Conservation (phyloP, 2,113 vertebrate genomes). For the Cynocephalus volans region DNA sequence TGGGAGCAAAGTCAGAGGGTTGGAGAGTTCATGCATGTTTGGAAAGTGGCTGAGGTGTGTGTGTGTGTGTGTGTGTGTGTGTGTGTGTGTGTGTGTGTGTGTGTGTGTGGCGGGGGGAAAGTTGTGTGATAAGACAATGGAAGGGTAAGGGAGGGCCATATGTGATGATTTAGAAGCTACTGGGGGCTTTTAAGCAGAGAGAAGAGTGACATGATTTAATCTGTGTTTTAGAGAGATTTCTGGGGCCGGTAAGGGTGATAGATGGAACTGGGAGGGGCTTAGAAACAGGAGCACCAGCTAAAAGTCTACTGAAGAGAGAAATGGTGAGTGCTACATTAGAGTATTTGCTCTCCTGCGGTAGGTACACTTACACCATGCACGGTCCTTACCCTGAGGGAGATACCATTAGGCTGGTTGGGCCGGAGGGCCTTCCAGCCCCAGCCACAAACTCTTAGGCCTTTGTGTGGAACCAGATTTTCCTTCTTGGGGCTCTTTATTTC, state of each 20-base stretch:
- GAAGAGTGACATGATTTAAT: not conserved
- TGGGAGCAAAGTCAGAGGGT: not conserved
- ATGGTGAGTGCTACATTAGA: rapidly evolving
- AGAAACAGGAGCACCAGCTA: not conserved
- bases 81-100: not conserved
- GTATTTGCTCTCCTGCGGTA: rapidly evolving
- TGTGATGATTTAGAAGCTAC: not conserved
- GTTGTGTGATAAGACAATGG: not conserved
- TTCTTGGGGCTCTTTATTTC: not conserved
- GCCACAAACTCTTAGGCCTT: not conserved
- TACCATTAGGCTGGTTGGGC: not conserved
- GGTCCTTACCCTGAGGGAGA: too few species aligned
- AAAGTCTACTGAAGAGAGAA: not conserved
- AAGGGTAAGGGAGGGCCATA: not conserved
- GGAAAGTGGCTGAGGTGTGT: not conserved
- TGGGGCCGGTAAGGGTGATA: not conserved
- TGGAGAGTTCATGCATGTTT: not conserved
- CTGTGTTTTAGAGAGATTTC: not conserved
- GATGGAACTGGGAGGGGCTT: not conserved
- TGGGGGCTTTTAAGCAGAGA: not conserved
- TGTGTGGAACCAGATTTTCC: not conserved
- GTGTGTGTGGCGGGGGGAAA: not conserved
- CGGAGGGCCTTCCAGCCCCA: not conserved
- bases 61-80: not conserved
- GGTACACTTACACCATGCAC: rapidly evolving